Conservation (phyloP, 2,888 invertebrate genomes). For the Drosophila neonasuta region DNA sequence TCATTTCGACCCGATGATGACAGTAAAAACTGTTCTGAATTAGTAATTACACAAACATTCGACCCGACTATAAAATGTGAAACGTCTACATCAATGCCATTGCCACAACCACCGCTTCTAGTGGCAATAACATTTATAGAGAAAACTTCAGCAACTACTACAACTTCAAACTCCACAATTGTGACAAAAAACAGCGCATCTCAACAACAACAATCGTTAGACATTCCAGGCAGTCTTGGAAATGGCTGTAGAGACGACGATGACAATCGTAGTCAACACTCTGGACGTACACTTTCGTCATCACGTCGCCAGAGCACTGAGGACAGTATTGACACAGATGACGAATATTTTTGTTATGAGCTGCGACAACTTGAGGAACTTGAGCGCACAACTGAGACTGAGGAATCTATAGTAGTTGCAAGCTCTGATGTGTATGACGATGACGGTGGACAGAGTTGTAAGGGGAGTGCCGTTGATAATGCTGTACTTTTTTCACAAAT, state of each 20-base stretch:
- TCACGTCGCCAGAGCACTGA: constrained; percentile 95
- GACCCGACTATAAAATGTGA: not conserved
- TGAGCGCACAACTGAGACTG: constrained; percentile 83
- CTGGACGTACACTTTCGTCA: constrained; percentile 93
- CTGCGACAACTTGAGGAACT: constrained; percentile 92
- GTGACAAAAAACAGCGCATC: constrained; percentile 82
- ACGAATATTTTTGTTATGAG: constrained; percentile 96
- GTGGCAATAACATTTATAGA: constrained; percentile 10
- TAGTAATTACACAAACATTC: not conserved
- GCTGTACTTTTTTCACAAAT: constrained; percentile 76
- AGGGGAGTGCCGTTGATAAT: constrained; percentile 27
- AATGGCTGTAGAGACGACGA: constrained; percentile 86
- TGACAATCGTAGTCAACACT: constrained; percentile 93
- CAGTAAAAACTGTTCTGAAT: constrained; percentile 31
- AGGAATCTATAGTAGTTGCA: not conserved
- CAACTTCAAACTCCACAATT: not conserved
- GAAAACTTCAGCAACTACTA: not conserved
- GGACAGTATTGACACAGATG: constrained; percentile 95
- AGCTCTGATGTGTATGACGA: not conserved
- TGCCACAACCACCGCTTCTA: constrained; percentile 6
- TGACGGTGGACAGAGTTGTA: not conserved
- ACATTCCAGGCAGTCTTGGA: constrained; percentile 85
- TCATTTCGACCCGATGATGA: constrained; percentile 15
- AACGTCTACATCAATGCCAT: not conserved
- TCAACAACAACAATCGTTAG: constrained; percentile 84